Percentiles rank a stretch among this genome's conserved stretches.
Evolutionary conservation across 1,140 invertebrate species (phyloP).

Genomic region (Centruroides sculpturatus): DNA sequence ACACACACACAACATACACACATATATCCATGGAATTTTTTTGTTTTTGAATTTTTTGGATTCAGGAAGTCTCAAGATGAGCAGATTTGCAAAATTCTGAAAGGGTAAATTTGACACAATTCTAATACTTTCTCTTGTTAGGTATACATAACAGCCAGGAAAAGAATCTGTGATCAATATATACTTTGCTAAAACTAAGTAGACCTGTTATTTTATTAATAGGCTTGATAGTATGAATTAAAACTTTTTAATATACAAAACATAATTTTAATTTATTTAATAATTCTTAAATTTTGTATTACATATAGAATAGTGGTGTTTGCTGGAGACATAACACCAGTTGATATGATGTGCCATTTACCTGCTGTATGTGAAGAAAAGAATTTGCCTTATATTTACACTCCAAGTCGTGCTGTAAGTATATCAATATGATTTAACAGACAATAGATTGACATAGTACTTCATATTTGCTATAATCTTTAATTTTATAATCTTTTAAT

Average conservation of each 20-base stretch:
- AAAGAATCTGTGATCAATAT: too few species aligned
- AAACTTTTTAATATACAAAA: slow-evolving; percentile 73
- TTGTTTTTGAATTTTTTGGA: too few species aligned
- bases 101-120: too few species aligned
- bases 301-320: slow-evolving; percentile 45
- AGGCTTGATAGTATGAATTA: slow-evolving; percentile 80
- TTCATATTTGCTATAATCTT: slow-evolving; percentile 15
- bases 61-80: too few species aligned
- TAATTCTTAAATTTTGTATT: too few species aligned
- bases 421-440: neutral
- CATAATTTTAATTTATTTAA: slow-evolving; percentile 35
- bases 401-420: slow-evolving; percentile 47
- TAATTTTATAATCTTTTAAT: too few species aligned
- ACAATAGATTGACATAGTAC: neutral
- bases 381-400: slow-evolving; percentile 78
- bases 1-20: too few species aligned
- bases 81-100: too few species aligned
- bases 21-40: too few species aligned
- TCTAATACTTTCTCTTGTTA: too few species aligned
- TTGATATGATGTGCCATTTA: slow-evolving; percentile 92
- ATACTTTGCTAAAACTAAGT: slow-evolving; percentile 31
- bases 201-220: slow-evolving; percentile 44
- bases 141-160: too few species aligned
- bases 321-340: slow-evolving; percentile 85
- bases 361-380: slow-evolving; percentile 88